Conservation (phyloP, 1,140 invertebrate genomes). For the Cyclina sinensis region DNA sequence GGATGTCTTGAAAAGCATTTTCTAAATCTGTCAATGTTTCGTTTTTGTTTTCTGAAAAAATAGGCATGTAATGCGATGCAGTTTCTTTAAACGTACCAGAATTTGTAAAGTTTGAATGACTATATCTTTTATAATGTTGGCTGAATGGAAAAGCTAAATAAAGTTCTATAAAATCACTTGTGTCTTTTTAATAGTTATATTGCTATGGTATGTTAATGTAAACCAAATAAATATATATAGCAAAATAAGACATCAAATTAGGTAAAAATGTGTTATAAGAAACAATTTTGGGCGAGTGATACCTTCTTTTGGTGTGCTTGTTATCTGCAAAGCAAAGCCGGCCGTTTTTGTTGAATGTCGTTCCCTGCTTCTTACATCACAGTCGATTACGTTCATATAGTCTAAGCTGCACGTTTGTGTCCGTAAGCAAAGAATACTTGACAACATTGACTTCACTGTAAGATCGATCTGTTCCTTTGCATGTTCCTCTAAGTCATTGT, state of each 20-base stretch:
- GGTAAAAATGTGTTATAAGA: too few species aligned
- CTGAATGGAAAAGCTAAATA: too few species aligned
- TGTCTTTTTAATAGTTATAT: too few species aligned
- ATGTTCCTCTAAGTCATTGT: background rate
- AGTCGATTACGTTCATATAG: background rate
- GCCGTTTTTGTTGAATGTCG: background rate
- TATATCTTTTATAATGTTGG: too few species aligned
- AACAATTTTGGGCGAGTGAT: too few species aligned
- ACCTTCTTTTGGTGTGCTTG: background rate
- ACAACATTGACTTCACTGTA: background rate
- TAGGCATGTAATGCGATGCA: background rate
- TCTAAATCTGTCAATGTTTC: background rate
- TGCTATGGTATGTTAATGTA: too few species aligned
- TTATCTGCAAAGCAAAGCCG: background rate
- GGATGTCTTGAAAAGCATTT: conserved; percentile 7
- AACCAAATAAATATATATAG: too few species aligned
- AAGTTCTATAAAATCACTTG: too few species aligned
- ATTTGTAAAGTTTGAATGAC: too few species aligned
- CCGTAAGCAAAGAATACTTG: background rate
- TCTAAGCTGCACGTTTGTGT: background rate
- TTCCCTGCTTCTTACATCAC: background rate
- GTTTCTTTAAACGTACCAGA: too few species aligned
- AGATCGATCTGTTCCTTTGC: background rate
- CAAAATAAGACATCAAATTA: too few species aligned
- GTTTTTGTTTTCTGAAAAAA: conserved; percentile 1